phyloP scores from a whole-genome alignment of 1,140 invertebrate species.

The Temnothorax nylanderi region DNA sequence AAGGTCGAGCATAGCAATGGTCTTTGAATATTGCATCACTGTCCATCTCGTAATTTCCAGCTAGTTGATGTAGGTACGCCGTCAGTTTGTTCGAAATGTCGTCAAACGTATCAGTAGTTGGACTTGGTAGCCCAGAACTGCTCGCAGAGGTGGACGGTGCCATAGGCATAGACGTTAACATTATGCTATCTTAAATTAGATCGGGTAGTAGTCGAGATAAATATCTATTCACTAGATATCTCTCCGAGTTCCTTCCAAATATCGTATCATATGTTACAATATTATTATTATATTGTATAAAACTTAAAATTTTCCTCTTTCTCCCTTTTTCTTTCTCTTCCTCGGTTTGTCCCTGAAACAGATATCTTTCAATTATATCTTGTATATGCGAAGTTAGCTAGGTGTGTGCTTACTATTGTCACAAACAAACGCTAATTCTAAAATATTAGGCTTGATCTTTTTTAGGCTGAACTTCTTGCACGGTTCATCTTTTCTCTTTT shows the following conservation, averaged over 20 bases:
- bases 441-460: too few relatives aligned
- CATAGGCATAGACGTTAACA: slow-evolving; percentile 45
- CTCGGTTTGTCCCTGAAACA: background rate
- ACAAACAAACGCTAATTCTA: background rate
- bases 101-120: slow-evolving; percentile 77
- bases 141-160: slow-evolving; percentile 62
- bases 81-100: slow-evolving; percentile 81
- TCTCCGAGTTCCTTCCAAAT: background rate
- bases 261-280: background rate
- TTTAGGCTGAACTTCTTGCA: too few relatives aligned
- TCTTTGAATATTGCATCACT: slow-evolving; percentile 85
- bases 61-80: slow-evolving; percentile 80
- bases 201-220: background rate
- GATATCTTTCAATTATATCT: background rate
- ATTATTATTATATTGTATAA: background rate
- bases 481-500: too few relatives aligned
- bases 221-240: background rate
- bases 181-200: background rate
- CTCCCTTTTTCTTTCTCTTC: too few relatives aligned
- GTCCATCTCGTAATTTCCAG: slow-evolving; percentile 81
- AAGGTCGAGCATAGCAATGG: slow-evolving; percentile 90
- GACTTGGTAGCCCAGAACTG: slow-evolving; percentile 72
- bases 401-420: background rate
- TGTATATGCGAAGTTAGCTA: background rate
- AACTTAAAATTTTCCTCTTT: background rate